phyloP scores from a whole-genome alignment of 2,113 vertebrate genomes.

The Greenwoodochromis staneri region DNA sequence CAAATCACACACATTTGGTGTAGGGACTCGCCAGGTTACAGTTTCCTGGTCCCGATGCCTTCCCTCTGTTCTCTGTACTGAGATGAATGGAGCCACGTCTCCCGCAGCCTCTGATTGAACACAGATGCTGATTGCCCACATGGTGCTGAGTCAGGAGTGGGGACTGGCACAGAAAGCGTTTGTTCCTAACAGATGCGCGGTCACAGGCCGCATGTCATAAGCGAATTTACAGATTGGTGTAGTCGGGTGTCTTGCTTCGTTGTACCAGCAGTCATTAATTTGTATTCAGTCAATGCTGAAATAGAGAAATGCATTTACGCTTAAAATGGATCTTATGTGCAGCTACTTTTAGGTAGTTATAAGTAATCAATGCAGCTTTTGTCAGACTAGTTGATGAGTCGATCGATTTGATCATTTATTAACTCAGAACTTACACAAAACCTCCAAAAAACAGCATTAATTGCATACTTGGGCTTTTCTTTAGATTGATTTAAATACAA shows the following conservation, averaged over 20 bases:
- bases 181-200: not conserved
- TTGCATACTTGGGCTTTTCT: not conserved
- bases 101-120: not conserved
- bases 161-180: not conserved
- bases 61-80: not conserved
- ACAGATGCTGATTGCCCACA: conserved; percentile 6
- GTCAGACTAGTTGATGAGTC: not conserved
- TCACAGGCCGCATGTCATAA: not conserved
- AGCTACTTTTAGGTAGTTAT: not conserved
- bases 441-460: not conserved
- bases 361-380: not conserved
- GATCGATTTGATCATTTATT: not conserved
- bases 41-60: not conserved
- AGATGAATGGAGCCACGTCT: conserved; percentile 7
- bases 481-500: not conserved
- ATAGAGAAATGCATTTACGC: accelerated
- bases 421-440: not conserved
- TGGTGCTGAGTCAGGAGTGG: conserved; percentile 6
- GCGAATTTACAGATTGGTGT: not conserved
- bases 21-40: not conserved
- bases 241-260: not conserved
- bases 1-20: not conserved
- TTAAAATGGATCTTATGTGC: not conserved
- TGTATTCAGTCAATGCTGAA: not conserved
- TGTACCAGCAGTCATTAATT: not conserved